Percentiles rank a stretch among this genome's conserved stretches.
Conservation (phyloP, 1,140 invertebrate species). For the Caenorhabditis tropicalis region DNA sequence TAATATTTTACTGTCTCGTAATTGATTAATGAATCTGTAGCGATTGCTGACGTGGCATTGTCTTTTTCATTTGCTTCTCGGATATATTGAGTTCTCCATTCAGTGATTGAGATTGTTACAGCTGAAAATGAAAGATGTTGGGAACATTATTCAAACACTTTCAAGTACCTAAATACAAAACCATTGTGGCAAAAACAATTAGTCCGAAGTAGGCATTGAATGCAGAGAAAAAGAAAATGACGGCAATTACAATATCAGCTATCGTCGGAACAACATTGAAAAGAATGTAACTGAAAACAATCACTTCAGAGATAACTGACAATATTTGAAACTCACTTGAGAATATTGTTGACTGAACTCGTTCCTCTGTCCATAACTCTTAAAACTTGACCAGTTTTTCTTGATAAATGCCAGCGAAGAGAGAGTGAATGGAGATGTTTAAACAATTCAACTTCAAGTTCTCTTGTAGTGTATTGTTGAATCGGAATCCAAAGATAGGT, state of each 20-base stretch:
- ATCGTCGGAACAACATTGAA: slow-evolving; percentile 86
- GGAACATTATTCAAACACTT: not conserved
- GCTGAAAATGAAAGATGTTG: slow-evolving; percentile 74
- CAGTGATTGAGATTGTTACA: slow-evolving; percentile 85
- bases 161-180: slow-evolving; percentile 83
- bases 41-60: slow-evolving; percentile 86
- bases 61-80: slow-evolving; percentile 90
- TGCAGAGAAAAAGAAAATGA: slow-evolving; percentile 84
- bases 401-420: slow-evolving; percentile 83
- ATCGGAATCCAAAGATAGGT: slow-evolving; percentile 92
- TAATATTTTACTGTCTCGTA: slow-evolving; percentile 99
- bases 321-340: slow-evolving; percentile 78
- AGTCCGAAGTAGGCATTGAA: slow-evolving; percentile 93
- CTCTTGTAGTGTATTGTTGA: slow-evolving; percentile 90
- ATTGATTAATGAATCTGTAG: slow-evolving; percentile 93
- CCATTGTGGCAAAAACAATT: slow-evolving; percentile 90
- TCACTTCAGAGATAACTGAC: too few relatives aligned
- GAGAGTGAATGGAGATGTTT: slow-evolving; percentile 72
- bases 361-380: slow-evolving; percentile 93
- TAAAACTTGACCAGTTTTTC: slow-evolving; percentile 94
- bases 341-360: slow-evolving; percentile 88
- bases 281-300: slow-evolving; percentile 74
- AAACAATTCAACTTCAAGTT: slow-evolving; percentile 78
- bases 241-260: slow-evolving; percentile 88
- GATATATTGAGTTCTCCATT: slow-evolving; percentile 94